phyloP scores from a whole-genome alignment of 2,888 invertebrate genomes.

The Anoplius nigerrimus region DNA sequence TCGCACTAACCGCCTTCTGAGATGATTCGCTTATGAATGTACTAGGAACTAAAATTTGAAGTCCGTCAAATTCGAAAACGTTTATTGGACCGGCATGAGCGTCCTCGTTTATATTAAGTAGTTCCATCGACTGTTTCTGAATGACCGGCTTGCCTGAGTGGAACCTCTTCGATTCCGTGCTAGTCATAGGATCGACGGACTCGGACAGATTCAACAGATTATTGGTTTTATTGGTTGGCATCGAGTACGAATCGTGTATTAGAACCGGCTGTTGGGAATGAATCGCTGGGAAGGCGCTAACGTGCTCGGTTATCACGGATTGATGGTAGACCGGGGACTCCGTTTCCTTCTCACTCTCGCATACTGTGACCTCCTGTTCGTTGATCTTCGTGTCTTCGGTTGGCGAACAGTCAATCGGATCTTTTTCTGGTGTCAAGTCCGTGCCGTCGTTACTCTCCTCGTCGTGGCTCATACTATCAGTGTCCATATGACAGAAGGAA shows the following conservation, averaged over 20 bases:
- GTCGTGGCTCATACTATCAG: slow-evolving; percentile 57
- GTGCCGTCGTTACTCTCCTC: slow-evolving; percentile 58
- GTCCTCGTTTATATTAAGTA: slow-evolving; percentile 72
- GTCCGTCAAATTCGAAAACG: slow-evolving; percentile 77
- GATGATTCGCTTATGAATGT: slow-evolving; percentile 74
- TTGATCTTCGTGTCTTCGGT: slow-evolving; percentile 46
- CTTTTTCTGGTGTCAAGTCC: slow-evolving; percentile 52
- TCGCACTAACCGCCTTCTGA: slow-evolving; percentile 72
- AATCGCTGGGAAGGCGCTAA: slow-evolving; percentile 60
- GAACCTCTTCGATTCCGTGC: slow-evolving; percentile 65
- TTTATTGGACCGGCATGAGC: slow-evolving; percentile 74
- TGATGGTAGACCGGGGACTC: slow-evolving; percentile 57
- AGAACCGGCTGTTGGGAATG: slow-evolving; percentile 61
- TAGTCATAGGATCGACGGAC: slow-evolving; percentile 64
- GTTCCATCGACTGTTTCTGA: slow-evolving; percentile 68
- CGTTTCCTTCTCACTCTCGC: slow-evolving; percentile 49
- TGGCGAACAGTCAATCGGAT: slow-evolving; percentile 61
- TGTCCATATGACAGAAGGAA: slow-evolving; percentile 64
- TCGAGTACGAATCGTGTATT: slow-evolving; percentile 55
- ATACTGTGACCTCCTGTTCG: slow-evolving; percentile 32
- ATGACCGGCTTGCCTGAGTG: slow-evolving; percentile 62
- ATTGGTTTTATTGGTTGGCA: slow-evolving; percentile 54
- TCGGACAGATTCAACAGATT: slow-evolving; percentile 62
- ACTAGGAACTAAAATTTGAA: slow-evolving; percentile 73
- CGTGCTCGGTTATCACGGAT: slow-evolving; percentile 62